Percentiles rank a stretch among this genome's conserved stretches.
Evolutionary conservation across 2,113 vertebrate genomes (phyloP).

Genomic region (Aplodontia rufa): DNA sequence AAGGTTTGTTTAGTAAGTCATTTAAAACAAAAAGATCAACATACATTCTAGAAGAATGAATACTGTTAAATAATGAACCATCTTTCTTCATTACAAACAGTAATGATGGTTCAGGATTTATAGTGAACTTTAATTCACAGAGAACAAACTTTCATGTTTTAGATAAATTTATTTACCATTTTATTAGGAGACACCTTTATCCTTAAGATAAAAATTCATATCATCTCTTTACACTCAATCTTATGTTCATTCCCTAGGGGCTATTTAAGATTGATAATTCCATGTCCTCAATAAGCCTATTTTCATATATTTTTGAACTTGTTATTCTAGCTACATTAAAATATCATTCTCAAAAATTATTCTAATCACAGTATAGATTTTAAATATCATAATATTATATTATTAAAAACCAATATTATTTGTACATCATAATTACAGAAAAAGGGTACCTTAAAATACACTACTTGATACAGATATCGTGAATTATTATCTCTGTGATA

Average conservation of each 20-base stretch:
- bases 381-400: not conserved
- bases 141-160: slow-evolving; percentile 22
- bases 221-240: not conserved
- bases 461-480: not conserved
- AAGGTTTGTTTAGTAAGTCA: not conserved
- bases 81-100: slow-evolving; percentile 27
- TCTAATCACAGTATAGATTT: slow-evolving; percentile 29
- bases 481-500: not conserved
- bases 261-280: not conserved
- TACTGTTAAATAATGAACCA: not conserved
- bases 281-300: not conserved
- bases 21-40: slow-evolving; percentile 5
- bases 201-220: not conserved
- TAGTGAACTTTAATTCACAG: not conserved
- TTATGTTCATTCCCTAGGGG: not conserved
- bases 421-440: slow-evolving; percentile 7
- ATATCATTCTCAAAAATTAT: not conserved
- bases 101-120: not conserved
- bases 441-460: not conserved
- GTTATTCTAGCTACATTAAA: slow-evolving; percentile 12
- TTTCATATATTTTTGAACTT: slow-evolving; percentile 27
- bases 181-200: not conserved
- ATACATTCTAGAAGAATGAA: not conserved
- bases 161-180: slow-evolving; percentile 11
- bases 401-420: not conserved